Base-by-base conservation (phyloP, 2,888 invertebrate genomes). In the Sclerodermus sp. region DNA sequence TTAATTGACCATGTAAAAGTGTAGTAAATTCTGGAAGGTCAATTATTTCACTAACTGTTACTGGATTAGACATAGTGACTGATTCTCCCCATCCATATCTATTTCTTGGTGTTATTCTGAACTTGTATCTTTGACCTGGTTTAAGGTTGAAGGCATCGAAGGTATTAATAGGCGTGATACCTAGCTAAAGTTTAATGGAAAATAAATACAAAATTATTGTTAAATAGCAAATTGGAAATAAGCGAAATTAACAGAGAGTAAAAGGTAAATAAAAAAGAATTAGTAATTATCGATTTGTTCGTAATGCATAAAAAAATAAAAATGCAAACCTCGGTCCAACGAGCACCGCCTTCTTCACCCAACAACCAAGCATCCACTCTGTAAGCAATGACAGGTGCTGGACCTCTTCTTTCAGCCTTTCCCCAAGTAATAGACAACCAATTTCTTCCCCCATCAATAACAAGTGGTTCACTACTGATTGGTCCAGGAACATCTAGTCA, bases 31-130 rank as follows among this genome's bases (percentile, higher is more conserved):
- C 91, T 0, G 93, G 93, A 48, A 90, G 79, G 58, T 87, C 86
- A 5, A 86, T 85, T 14, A 84, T 82, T 23, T 85, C 81, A 1
- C 88, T 88, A 1, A 93, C 83, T 1, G 83, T 82, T 17, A 89
- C 76, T 0, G 90, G 82, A 1, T 79, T 79, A 1, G 84, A 83
- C 2, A 87, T 87, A 68, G 87, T 87, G 0, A 87, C 84, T 0
- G 91, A 82, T 63, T 91, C 89, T 10, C 95, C 93, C 88, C 91
- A 92, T 30, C 95, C 96, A 71, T 91, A 92, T 64, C 93, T 85
- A 80, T 95, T 95, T 50, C 91, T 83, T 1, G 95, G 92, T 0
- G 92, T 91, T 9, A 95, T 86, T 49, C 93, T 84, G 79, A 95
- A 94, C 74, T 91, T 88, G 74, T 95, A 95, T 69, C 90, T 88